These are phyloP conservation scores for Drosophila seclusa DNA, from an alignment of 2,888 invertebrate genomes.

Conservation along the genomic window DNA sequence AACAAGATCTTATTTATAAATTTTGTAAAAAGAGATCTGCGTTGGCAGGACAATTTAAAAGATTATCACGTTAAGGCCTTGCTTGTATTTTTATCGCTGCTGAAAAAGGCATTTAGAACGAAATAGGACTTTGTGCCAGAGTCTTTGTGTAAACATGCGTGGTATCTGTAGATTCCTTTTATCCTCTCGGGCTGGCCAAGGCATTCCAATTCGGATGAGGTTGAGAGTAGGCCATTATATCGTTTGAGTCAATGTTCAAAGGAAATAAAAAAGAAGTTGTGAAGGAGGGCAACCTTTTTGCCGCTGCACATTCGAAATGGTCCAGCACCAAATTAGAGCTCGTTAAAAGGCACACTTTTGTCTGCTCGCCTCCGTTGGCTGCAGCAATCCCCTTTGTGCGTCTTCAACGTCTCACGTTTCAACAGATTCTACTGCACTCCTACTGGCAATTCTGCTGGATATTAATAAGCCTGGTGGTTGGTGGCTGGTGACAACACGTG, in stretches of 20 bases:
- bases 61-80: constrained; percentile 79
- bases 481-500: constrained; percentile 82
- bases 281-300: constrained; percentile 53
- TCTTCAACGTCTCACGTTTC: constrained; percentile 66
- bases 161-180: constrained; percentile 37
- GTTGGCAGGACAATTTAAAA: constrained; percentile 72
- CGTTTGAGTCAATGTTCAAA: constrained; percentile 43
- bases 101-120: constrained; percentile 55
- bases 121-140: constrained; percentile 51
- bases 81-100: constrained; percentile 50
- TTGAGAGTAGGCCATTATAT: constrained; percentile 57
- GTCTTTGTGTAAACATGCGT: constrained; percentile 55
- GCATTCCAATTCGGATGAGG: constrained; percentile 46
- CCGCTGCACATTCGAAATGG: constrained; percentile 54
- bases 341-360: constrained; percentile 79
- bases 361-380: constrained; percentile 36
- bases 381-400: constrained; percentile 46
- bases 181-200: constrained; percentile 33
- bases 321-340: constrained; percentile 76
- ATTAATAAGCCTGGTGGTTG: constrained; percentile 81
- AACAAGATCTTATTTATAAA: constrained; percentile 76
- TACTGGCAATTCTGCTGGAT: constrained; percentile 53
- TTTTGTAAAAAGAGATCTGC: constrained; percentile 54
- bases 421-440: constrained; percentile 66
- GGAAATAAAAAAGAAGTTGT: constrained; percentile 60